Evolutionary conservation across 2,888 invertebrate species (phyloP).

Genomic region (Ichneumoninae sp.): DNA sequence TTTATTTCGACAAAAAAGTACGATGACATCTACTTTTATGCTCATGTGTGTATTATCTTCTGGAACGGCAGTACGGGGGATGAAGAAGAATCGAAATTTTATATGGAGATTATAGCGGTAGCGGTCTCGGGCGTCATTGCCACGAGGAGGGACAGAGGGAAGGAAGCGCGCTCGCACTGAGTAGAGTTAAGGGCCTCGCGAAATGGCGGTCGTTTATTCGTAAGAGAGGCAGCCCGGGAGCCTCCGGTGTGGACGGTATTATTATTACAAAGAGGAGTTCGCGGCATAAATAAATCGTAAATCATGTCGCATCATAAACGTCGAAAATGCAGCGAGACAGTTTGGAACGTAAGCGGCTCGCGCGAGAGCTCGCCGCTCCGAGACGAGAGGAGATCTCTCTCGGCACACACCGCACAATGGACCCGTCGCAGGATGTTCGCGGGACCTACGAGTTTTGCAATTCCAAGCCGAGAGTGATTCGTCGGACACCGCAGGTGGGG

Average conservation of each 20-base stretch:
- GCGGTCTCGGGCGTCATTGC: conserved; percentile 61
- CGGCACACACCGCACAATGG: conserved; percentile 53
- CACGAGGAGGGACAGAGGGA: conserved; percentile 50
- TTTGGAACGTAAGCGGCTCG: conserved; percentile 73
- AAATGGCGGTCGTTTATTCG: conserved; percentile 81
- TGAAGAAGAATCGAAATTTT: conserved; percentile 73
- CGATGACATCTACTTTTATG: not conserved
- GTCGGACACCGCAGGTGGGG: conserved; percentile 39
- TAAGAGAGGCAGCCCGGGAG: conserved; percentile 78
- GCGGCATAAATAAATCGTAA: conserved; percentile 83
- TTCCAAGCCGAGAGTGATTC: conserved; percentile 55
- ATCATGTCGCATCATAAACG: conserved; percentile 81
- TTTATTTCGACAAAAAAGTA: not conserved
- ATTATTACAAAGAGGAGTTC: conserved; percentile 81
- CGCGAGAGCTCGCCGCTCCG: conserved; percentile 38
- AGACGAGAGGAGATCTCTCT: conserved; percentile 34
- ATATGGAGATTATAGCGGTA: conserved; percentile 77
- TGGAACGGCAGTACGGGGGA: not conserved
- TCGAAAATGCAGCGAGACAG: conserved; percentile 79
- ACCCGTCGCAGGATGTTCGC: conserved; percentile 47
- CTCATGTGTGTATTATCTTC: not conserved
- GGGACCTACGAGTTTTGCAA: conserved; percentile 55
- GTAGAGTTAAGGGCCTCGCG: conserved; percentile 77
- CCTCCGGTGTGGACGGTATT: conserved; percentile 71
- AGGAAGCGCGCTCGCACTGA: conserved; percentile 71